Percentiles rank a stretch among this genome's conserved stretches.
Evolutionary conservation across 2,888 invertebrate genomes (phyloP).

Genomic region (Thalpophila matura): DNA sequence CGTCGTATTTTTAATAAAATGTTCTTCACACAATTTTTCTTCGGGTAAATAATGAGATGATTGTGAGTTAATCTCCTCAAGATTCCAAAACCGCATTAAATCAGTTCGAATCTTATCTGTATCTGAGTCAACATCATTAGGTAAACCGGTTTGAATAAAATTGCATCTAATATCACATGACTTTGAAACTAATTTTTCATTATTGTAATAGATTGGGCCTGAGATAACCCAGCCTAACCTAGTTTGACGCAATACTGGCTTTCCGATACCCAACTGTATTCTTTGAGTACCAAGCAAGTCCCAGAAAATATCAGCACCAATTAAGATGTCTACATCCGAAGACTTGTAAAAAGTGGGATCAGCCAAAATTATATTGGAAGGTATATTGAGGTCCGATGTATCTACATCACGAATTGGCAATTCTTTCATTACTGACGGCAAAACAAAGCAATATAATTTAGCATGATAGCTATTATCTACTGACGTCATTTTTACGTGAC

Average conservation of each 20-base stretch:
- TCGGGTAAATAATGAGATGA: neutral
- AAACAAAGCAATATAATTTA: neutral
- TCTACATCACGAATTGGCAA: neutral
- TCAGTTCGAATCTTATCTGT: neutral
- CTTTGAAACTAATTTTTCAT: neutral
- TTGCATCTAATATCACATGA: neutral
- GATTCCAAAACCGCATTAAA: neutral
- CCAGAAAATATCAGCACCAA: too few species aligned
- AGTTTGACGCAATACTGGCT: neutral
- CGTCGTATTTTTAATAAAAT: neutral
- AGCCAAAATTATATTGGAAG: neutral
- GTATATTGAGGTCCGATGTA: neutral
- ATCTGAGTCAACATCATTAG: too few species aligned
- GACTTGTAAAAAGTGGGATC: neutral
- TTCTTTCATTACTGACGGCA: neutral
- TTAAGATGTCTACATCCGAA: neutral
- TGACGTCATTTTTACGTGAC: neutral
- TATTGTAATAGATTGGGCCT: neutral
- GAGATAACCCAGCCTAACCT: slow-evolving; percentile 2
- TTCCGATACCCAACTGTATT: neutral
- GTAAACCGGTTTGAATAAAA: neutral
- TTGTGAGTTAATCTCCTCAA: neutral
- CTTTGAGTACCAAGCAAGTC: neutral
- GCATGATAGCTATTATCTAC: neutral
- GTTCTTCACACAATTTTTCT: neutral